A percentile compares a stretch with the other conserved stretches of the same genome.
Conservation (phyloP, 1,140 invertebrate species). For the Druon quercuslanigerum region DNA sequence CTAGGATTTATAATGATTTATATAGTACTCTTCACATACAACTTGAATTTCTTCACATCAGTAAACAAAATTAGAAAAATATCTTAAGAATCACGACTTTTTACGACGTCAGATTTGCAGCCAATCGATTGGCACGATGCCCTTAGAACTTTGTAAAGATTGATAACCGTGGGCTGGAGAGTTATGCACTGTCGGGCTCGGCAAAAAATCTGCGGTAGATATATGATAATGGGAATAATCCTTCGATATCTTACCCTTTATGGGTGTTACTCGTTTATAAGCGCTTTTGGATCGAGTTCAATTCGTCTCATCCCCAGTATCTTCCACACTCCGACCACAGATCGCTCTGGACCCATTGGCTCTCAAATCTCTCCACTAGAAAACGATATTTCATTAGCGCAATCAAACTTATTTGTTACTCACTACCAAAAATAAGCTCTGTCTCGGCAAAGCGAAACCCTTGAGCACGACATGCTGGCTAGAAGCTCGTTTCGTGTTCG, state of each 20-base stretch:
- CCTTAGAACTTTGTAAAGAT: constrained; percentile 14
- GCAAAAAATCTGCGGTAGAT: constrained; percentile 40
- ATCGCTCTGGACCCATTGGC: constrained; percentile 41
- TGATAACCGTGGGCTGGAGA: constrained; percentile 11
- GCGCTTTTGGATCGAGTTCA: constrained; percentile 62
- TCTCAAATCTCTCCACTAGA: constrained; percentile 40
- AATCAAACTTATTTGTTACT: constrained; percentile 51
- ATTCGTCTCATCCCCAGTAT: constrained; percentile 46
- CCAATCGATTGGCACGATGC: constrained; percentile 19
- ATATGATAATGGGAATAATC: constrained; percentile 61
- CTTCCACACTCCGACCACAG: constrained; percentile 6
- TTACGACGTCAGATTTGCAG: constrained; percentile 13
- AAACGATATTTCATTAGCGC: constrained; percentile 57
- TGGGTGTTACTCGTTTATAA: constrained; percentile 63
- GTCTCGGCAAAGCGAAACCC: constrained; percentile 37
- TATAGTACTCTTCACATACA: no score
- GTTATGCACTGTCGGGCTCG: constrained; percentile 9
- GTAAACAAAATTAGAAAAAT: constrained; percentile 20
- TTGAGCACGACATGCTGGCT: neutral
- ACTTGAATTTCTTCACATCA: no score
- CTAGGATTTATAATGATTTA: no score
- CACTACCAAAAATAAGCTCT: constrained; percentile 44
- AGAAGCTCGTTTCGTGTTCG: no score
- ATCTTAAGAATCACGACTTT: constrained; percentile 16
- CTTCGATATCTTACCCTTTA: constrained; percentile 59